phyloP scores from a whole-genome alignment of 2,113 vertebrate genomes.

The human (Homo sapiens) region GRCh38 chr5:139124501-139125000 shows the following conservation, averaged over 20 bases:
- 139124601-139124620: slow-evolving; percentile 3
- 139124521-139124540: neutral
- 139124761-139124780: neutral
- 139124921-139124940: slow-evolving; percentile 4
- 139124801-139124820: neutral
- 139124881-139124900: slow-evolving; percentile 46
- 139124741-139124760: neutral
- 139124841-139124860: neutral
- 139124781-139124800: neutral
- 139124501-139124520: neutral
- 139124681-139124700: slow-evolving; percentile 30
- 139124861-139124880: slow-evolving; percentile 33
- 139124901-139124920: neutral
- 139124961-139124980: slow-evolving; percentile 7
- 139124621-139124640: neutral
- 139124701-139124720: neutral
- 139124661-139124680: slow-evolving; percentile 13
- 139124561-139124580: neutral
- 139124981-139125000: neutral
- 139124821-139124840: neutral
- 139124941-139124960: slow-evolving; percentile 29
- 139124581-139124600: neutral
- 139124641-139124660: neutral
- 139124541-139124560: neutral
- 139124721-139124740: neutral